Conservation (phyloP, 2,113 vertebrate genomes). For the Nicator chloris region DNA sequence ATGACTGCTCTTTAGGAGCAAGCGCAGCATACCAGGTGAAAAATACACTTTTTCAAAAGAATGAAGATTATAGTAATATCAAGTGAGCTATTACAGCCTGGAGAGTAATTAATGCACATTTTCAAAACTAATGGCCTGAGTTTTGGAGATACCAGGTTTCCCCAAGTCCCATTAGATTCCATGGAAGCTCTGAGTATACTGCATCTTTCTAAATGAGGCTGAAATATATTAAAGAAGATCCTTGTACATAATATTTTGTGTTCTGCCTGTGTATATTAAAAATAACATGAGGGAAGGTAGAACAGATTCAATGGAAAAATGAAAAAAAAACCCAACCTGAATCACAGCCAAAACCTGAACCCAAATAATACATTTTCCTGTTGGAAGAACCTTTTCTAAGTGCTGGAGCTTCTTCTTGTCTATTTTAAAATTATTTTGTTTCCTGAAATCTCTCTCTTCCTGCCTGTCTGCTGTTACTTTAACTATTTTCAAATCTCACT, state of each 20-base stretch:
- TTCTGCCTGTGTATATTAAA: background rate
- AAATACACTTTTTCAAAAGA: slow-evolving; percentile 51
- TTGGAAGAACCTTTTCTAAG: background rate
- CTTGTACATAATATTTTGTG: background rate
- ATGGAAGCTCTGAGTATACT: background rate
- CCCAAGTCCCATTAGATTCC: slow-evolving; percentile 19
- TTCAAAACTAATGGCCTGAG: slow-evolving; percentile 63
- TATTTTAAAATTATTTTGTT: background rate
- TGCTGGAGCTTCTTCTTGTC: background rate
- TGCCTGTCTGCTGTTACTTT: background rate
- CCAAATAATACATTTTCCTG: background rate
- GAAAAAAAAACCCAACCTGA: background rate
- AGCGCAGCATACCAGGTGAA: background rate
- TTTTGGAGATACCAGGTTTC: slow-evolving; percentile 22
- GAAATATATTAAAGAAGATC: slow-evolving; percentile 4
- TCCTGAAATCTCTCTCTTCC: background rate
- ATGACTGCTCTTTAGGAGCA: slow-evolving; percentile 48
- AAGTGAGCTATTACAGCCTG: slow-evolving; percentile 38
- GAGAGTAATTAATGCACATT: slow-evolving; percentile 60
- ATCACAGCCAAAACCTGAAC: background rate
- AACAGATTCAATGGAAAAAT: background rate
- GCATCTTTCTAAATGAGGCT: slow-evolving; percentile 22
- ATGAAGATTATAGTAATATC: slow-evolving; percentile 25
- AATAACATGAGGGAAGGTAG: background rate
- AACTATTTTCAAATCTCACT: background rate